These are phyloP conservation scores for Polylopha cassiicola DNA, from an alignment of 2,888 invertebrate species.

Conservation along the genomic window DNA sequence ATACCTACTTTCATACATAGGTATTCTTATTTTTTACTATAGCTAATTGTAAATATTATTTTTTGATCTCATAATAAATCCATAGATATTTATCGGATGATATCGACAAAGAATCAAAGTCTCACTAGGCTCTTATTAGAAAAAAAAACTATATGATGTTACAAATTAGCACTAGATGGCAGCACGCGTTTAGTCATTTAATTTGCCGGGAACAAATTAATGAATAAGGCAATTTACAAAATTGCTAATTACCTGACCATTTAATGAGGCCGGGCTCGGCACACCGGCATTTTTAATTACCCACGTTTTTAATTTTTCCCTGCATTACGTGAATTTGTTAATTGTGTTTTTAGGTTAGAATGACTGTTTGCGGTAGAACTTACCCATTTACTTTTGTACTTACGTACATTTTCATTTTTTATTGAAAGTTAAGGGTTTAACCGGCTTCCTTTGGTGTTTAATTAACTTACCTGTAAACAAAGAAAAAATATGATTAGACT, in stretches of 20 bases:
- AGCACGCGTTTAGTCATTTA: constrained; percentile 15
- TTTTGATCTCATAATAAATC: too few species aligned
- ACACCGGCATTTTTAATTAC: constrained; percentile 56
- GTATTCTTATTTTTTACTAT: too few species aligned
- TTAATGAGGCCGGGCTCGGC: constrained; percentile 61
- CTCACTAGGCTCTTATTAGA: too few species aligned
- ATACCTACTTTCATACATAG: too few species aligned
- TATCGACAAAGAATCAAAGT: too few species aligned
- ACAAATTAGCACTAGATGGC: constrained; percentile 16
- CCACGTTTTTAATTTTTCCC: constrained; percentile 54
- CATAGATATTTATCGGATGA: too few species aligned
- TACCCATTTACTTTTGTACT: background rate
- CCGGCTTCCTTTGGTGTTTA: background rate
- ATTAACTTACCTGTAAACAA: constrained; percentile 19
- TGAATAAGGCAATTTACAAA: constrained; percentile 66
- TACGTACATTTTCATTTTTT: too few species aligned
- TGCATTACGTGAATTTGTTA: constrained; percentile 3
- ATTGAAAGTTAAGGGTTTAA: background rate
- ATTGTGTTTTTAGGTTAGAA: constrained; percentile 8
- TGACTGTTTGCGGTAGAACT: background rate
- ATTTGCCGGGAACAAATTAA: constrained; percentile 47
- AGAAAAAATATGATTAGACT: constrained; percentile 2
- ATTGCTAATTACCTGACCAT: constrained; percentile 70
- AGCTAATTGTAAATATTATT: too few species aligned
- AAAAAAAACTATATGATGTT: too few species aligned